Percentiles rank a stretch among this genome's conserved stretches.
Conservation (phyloP, 2,797 vertebrate genomes). For the Neosilurus mollespiculum region DNA sequence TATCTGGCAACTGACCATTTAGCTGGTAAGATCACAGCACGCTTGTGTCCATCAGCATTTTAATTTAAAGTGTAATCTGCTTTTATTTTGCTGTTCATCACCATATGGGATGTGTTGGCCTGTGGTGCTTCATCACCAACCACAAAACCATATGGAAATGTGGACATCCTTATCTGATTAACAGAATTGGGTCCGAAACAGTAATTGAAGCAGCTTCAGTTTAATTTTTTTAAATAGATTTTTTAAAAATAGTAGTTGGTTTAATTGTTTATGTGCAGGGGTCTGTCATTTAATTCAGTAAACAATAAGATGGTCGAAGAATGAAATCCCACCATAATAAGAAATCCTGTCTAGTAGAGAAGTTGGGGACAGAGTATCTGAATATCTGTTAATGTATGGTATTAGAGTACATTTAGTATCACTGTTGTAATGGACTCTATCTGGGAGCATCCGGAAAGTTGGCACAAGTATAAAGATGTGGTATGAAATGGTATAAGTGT, state of each 20-base stretch:
- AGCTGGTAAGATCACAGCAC: constrained; percentile 85
- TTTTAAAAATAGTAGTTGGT: neutral
- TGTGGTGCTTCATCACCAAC: neutral
- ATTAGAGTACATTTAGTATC: neutral
- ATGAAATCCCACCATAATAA: neutral
- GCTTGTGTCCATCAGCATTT: constrained; percentile 5
- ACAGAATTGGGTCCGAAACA: too few species aligned
- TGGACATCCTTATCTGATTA: neutral
- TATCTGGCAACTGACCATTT: constrained; percentile 99
- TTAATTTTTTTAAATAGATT: neutral
- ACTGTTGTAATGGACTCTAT: neutral
- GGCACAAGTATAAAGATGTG: too few species aligned
- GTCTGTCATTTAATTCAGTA: too few species aligned
- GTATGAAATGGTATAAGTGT: neutral
- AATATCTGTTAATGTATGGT: neutral
- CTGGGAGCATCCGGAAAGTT: neutral
- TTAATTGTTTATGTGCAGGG: too few species aligned
- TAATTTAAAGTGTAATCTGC: neutral
- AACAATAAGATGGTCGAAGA: neutral
- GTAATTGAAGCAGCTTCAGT: neutral
- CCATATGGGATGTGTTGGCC: neutral
- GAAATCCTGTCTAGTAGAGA: neutral
- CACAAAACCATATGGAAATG: neutral
- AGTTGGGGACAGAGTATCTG: neutral
- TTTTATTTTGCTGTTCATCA: constrained; percentile 18